These are phyloP conservation scores for Myripristis jacobus DNA, from an alignment of 2,797 vertebrate species.

Conservation along the genomic window DNA sequence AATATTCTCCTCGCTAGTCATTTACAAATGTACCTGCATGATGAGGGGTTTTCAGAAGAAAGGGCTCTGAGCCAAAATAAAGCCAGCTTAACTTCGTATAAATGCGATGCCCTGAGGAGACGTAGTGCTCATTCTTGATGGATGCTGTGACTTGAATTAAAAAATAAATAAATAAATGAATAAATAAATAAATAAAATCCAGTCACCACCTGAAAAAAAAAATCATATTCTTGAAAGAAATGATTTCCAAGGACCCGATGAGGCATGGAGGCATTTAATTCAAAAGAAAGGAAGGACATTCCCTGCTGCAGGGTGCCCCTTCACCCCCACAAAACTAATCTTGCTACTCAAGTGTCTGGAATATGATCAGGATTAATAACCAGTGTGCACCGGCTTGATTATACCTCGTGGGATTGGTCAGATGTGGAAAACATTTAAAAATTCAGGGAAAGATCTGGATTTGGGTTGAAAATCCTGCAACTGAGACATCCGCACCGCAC, in stretches of 20 bases:
- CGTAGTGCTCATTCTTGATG: conserved; percentile 3
- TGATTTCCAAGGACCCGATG: conserved; percentile 16
- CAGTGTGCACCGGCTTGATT: background rate
- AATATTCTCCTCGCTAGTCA: background rate
- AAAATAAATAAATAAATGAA: too few relatives aligned
- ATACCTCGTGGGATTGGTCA: background rate
- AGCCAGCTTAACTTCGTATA: background rate
- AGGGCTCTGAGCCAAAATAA: conserved; percentile 6
- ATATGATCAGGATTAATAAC: background rate
- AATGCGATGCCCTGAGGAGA: conserved; percentile 4
- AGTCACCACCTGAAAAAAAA: background rate
- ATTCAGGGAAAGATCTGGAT: conserved; percentile 2
- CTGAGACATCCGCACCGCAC: background rate
- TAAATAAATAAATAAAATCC: conserved; percentile 2
- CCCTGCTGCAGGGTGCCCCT: background rate
- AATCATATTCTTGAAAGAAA: background rate
- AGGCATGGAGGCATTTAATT: background rate
- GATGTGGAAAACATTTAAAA: conserved; percentile 3
- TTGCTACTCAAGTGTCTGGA: conserved; percentile 7
- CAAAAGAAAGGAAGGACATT: conserved; percentile 11
- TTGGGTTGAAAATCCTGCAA: background rate
- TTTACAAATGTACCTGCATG: background rate
- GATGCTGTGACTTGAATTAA: background rate
- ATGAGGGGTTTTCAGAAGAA: background rate
- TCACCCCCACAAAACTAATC: conserved; percentile 28